Evolutionary conservation across 37 sponge, comb jelly and placozoan species (phyloP).

Genomic region (Spongilla lacustris): DNA sequence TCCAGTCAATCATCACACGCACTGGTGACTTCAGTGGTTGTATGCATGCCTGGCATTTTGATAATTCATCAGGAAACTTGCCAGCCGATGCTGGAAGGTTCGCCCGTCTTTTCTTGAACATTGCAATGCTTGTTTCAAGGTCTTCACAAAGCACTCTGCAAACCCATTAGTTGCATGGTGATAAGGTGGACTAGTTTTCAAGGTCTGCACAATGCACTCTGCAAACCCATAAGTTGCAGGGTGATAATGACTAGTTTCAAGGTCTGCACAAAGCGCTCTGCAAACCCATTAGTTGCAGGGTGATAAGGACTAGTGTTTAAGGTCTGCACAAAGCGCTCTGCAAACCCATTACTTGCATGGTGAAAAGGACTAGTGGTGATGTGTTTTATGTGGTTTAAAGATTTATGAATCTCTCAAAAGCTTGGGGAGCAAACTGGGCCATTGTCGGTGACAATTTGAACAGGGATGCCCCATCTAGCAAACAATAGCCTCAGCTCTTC

Average conservation of each 20-base stretch:
- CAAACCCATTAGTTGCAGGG: slow-evolving; percentile 38
- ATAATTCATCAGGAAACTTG: slow-evolving; percentile 1
- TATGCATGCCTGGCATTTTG: slow-evolving; percentile 3
- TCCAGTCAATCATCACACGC: not conserved
- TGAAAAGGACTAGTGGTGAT: slow-evolving; percentile 23
- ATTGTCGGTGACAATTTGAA: slow-evolving; percentile 25
- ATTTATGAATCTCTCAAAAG: slow-evolving; percentile 22
- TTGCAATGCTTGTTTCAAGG: slow-evolving; percentile 18
- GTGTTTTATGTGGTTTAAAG: slow-evolving; percentile 37
- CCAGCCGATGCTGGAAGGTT: slow-evolving; percentile 5
- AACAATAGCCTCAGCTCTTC: slow-evolving; percentile 42
- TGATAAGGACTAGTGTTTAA: slow-evolving; percentile 53
- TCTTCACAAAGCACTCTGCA: slow-evolving; percentile 29
- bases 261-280: slow-evolving; percentile 35
- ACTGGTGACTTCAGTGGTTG: slow-evolving; percentile 16
- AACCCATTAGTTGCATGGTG: slow-evolving; percentile 41
- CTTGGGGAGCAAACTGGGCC: slow-evolving; percentile 21
- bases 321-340: slow-evolving; percentile 35
- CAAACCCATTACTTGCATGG: slow-evolving; percentile 35
- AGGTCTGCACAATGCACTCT: slow-evolving; percentile 32
- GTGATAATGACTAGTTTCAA: slow-evolving; percentile 42
- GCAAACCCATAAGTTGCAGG: slow-evolving; percentile 33
- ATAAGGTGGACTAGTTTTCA: slow-evolving; percentile 53
- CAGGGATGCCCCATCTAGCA: slow-evolving; percentile 38
- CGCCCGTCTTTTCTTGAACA: slow-evolving; percentile 2